phyloP scores from a whole-genome alignment of 1,140 invertebrate genomes.

The Drosophila varians region DNA sequence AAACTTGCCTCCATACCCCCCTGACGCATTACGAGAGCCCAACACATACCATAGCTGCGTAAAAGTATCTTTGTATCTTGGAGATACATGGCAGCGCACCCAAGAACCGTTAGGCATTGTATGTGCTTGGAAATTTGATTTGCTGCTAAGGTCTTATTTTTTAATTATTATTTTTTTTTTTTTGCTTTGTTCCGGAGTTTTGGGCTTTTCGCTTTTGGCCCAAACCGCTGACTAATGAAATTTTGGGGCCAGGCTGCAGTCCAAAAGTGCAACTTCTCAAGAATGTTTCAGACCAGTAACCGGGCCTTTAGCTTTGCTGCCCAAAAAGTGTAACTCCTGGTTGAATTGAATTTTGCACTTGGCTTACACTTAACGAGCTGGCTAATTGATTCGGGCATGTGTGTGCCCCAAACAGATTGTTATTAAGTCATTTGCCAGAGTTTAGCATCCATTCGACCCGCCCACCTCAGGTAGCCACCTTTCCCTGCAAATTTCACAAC shows the following conservation, averaged over 20 bases:
- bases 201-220: background rate
- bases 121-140: constrained; percentile 49
- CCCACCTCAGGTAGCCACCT: background rate
- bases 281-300: too few species aligned
- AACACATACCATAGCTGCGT: constrained; percentile 23
- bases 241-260: constrained; percentile 10
- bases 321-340: too few species aligned
- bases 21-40: too few species aligned
- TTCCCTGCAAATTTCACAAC: constrained; percentile 38
- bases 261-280: constrained; percentile 15
- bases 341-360: background rate
- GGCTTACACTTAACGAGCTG: constrained; percentile 24
- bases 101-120: constrained; percentile 29
- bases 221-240: constrained; percentile 59
- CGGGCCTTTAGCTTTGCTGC: too few species aligned
- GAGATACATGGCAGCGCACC: constrained; percentile 9
- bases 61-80: constrained; percentile 60
- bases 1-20: constrained; percentile 32
- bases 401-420: constrained; percentile 24
- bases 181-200: constrained; percentile 19
- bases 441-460: constrained; percentile 52
- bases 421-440: constrained; percentile 60
- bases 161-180: constrained; percentile 66
- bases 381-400: constrained; percentile 36
- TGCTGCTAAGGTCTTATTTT: constrained; percentile 28